Percentiles rank a stretch among this genome's conserved stretches.
These are phyloP conservation scores for Coryphaenoides rupestris DNA, from an alignment of 2,113 vertebrate species.

Conservation along the genomic window DNA sequence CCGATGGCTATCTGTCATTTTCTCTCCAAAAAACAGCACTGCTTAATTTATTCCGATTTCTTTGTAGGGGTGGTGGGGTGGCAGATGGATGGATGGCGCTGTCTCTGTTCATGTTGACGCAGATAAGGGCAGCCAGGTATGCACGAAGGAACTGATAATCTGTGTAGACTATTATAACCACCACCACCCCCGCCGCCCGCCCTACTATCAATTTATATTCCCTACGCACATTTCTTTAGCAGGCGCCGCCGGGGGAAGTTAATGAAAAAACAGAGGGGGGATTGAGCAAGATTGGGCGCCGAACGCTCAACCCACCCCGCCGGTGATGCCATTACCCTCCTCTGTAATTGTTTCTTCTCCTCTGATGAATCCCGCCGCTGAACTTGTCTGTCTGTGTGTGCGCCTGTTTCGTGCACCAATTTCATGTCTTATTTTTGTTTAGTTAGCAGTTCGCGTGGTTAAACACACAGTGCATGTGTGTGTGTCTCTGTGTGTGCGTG, in stretches of 20 bases:
- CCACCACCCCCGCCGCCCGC: no score
- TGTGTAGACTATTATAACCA: background rate
- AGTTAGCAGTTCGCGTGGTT: no score
- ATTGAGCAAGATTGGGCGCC: conserved; percentile 30
- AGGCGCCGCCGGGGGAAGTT: conserved; percentile 20
- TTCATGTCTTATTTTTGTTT: conserved; percentile 29
- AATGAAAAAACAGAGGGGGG: conserved; percentile 43
- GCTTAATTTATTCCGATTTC: background rate
- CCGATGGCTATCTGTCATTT: conserved; percentile 40
- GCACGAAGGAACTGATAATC: background rate
- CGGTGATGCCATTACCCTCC: conserved; percentile 43
- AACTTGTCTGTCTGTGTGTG: conserved; percentile 26
- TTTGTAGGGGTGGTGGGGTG: no score
- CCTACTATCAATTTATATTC: conserved; percentile 19
- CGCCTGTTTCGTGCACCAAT: conserved; percentile 39
- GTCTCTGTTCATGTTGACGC: background rate
- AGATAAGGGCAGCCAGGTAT: conserved; percentile 13
- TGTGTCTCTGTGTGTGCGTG: no score
- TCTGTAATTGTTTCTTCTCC: conserved; percentile 56
- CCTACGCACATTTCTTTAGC: conserved; percentile 18
- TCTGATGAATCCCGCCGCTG: conserved; percentile 35
- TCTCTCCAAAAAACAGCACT: conserved; percentile 10
- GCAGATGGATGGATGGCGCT: conserved; percentile 1
- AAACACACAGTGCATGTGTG: background rate
- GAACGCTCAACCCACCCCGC: conserved; percentile 20